phyloP scores from a whole-genome alignment of 2,113 vertebrate genomes.

The Nestor notabilis region DNA sequence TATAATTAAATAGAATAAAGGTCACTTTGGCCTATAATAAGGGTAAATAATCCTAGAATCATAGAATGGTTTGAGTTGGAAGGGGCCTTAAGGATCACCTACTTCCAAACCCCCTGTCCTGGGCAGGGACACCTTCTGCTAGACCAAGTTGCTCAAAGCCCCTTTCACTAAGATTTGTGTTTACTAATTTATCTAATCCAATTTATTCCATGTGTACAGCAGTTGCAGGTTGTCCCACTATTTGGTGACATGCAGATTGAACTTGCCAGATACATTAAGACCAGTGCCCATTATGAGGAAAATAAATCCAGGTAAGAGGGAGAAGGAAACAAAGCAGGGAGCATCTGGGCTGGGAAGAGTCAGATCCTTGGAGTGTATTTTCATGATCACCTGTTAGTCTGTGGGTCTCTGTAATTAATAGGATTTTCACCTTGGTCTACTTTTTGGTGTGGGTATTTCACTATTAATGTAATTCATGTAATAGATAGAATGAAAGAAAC shows the following conservation, averaged over 20 bases:
- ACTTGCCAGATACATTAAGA: slow-evolving; percentile 97
- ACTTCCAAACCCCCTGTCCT: neutral
- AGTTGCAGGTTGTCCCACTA: slow-evolving; percentile 95
- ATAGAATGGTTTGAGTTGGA: neutral
- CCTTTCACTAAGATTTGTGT: neutral
- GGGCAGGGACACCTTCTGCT: neutral
- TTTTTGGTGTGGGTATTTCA: neutral
- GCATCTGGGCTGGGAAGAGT: neutral
- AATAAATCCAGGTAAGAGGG: slow-evolving; percentile 92
- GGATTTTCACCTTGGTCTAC: neutral
- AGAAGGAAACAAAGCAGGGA: neutral
- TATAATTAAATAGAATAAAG: neutral
- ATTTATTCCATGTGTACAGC: slow-evolving; percentile 74
- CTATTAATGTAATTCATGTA: neutral
- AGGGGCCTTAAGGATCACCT: neutral
- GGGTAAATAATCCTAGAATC: neutral
- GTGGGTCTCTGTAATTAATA: neutral
- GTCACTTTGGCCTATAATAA: neutral
- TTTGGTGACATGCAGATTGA: slow-evolving; percentile 99
- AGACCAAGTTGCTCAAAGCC: neutral
- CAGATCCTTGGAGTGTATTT: neutral
- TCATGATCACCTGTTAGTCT: neutral
- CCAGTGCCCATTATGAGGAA: slow-evolving; percentile 97
- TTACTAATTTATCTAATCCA: neutral
- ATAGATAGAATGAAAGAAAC: neutral